Evolutionary conservation across 2,113 vertebrate genomes (phyloP).

Genomic region (Poeciliopsis turrubarensis): DNA sequence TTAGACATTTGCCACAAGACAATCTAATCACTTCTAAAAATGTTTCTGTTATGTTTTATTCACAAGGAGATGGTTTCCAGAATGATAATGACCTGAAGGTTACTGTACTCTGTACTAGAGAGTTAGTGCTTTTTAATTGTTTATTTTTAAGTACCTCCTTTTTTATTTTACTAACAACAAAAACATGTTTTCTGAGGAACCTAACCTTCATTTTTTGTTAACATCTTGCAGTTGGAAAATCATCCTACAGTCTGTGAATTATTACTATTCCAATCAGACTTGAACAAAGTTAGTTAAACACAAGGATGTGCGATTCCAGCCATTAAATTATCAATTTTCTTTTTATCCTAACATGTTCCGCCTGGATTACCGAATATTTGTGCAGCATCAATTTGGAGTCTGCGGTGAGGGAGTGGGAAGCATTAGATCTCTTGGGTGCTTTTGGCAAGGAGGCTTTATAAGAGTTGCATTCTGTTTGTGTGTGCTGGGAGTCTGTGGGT

Average conservation of each 20-base stretch:
- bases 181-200: background rate
- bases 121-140: background rate
- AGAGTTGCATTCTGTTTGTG: constrained; percentile 36
- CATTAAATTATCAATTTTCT: background rate
- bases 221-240: background rate
- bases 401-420: constrained; percentile 41
- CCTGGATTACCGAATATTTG: background rate
- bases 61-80: background rate
- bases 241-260: background rate
- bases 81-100: background rate
- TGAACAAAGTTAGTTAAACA: background rate
- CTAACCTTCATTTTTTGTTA: background rate
- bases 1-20: no score
- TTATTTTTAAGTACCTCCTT: background rate
- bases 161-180: background rate
- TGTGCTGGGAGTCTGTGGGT: constrained; percentile 35
- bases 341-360: background rate
- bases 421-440: constrained; percentile 23
- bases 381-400: constrained; percentile 11
- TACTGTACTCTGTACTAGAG: background rate
- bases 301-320: background rate
- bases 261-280: background rate
- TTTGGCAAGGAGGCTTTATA: constrained; percentile 14
- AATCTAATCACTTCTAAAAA: background rate
- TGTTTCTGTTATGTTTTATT: background rate